Base-by-base conservation (phyloP, 2,888 invertebrate genomes). In the Sinodicranocentrus sp. region DNA sequence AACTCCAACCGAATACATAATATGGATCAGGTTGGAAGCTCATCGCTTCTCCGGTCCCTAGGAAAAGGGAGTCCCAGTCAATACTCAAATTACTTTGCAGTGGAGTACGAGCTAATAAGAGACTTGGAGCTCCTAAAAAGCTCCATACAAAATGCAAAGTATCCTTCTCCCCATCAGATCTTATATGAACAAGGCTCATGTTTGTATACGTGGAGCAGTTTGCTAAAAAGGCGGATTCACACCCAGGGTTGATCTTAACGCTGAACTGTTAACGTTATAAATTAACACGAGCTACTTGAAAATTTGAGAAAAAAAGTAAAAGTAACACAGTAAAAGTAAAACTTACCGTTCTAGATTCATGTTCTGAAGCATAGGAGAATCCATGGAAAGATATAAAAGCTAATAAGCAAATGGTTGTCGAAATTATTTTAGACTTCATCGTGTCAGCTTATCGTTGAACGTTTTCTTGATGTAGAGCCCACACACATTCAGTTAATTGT, bases 61-160 rank as follows among this genome's bases (percentile, higher is more conserved):
- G 80, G 54, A 90, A 70, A 28, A 90, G 91, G 0, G 90, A 87
- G 0, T 90, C 87, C 93, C 94, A 94, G 63, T 90, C 89, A 10
- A 94, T 90, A 6, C 89, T 89, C 5, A 94, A 86, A 0, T 91
- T 90, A 0, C 92, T 90, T 75, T 92, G 91, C 0, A 90, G 86
- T 0, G 91, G 89, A 0, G 93, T 93, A 0, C 93, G 89, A 0
- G 92, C 92, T 33, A 93, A 90, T 17, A 94, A 90, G 26, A 94
- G 89, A 0, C 93, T 92, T 0, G 94, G 94, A 54, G 92, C 91
- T 2, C 92, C 92, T 1, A 92, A 92, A 88, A 94, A 94, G 90
- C 94, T 94, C 93, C 94, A 94, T 63, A 94, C 87, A 89, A 94
- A 94, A 89, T 94, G 94, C 0, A 94, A 89, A 0, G 92, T 92